Base-by-base conservation (phyloP, 2,797 vertebrate genomes). In the Amniataba percoides region DNA sequence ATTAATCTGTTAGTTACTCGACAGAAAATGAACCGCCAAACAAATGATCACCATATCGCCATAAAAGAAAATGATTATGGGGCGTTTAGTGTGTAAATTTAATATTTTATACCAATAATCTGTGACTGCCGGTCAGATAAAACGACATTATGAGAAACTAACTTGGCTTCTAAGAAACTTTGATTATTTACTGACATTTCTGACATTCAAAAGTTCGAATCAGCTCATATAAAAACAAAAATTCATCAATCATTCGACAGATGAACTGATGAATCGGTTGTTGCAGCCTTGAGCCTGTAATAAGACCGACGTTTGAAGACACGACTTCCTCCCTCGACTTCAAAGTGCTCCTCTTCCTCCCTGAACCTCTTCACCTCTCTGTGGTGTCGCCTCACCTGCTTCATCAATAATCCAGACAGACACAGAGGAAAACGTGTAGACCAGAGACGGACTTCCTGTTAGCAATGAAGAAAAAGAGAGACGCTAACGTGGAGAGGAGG, bases 371-470 rank as follows among this genome's bases (percentile, higher is more conserved):
- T 45, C 5, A 55, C 36, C 21, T 71, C 58, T 67, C 74, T 67
- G 43, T 55, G 63, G 56, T 40, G 78, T 66, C 13, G 3, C 65
- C 19, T 60, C 78, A 74, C 64, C 69, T 43, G 53, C 36, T 73
- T 69, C 74, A 73, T 78, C 78, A 86, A 75, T 75, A 76, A 78
- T 77, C 66, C 53, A 74, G n/a, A 58, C 16, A 16, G 60, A 72
- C 59, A 58, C 71, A 70, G 21, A 61, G 72, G 55, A 76, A 61
- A 65, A 48, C 58, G 63, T 59, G 70, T 57, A 72, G 71, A 81
- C 77, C 74, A 72, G 55, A 69, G 36, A 78, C 7, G 51, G 61
- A 78, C 66, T 74, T 71, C 25, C 12, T 23, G 0, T 13, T 1
- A 9, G 27, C 18, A 34, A 59, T n/a, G 31, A 45, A 40, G 43